Base-by-base conservation (phyloP, 2,888 invertebrate species). In the Torymus tubicola region DNA sequence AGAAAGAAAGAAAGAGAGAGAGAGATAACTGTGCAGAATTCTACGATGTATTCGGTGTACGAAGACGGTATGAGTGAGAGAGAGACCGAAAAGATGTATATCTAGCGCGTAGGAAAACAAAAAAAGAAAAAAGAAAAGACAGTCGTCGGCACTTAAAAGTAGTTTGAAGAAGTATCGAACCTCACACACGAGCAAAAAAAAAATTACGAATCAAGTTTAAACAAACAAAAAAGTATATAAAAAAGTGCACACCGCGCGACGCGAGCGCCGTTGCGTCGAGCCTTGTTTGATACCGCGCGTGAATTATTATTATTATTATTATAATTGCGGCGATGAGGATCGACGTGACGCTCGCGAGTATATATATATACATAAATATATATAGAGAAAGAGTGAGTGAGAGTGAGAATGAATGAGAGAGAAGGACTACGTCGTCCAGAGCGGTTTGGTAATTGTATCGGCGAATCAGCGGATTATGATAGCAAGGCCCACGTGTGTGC, bases 1-100 rank as follows among this genome's bases (percentile, higher is more conserved):
- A 63, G 12, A 63, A 8, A 24, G 16, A 21, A 2, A 55, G 42
- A 18, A 42, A 18, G 52, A 65, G 61, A 5, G 16, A 18, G 50
- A 42, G 16, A 42, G 55, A 55, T 73, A 65, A 73, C 55, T 72
- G 72, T 72, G 72, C 71, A 71, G 53, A n/a, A n/a, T 13, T 18
- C n/a, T 14, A 5, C 8, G 14, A 16, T 57, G 57, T 57, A 57
- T 57, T 57, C n/a, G n/a, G 57, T 21, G 57, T 21, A n/a, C n/a
- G n/a, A 12, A 57, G 57, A 4, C 5, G 14, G 42, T 42, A 8
- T 42, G 42, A 8, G 42, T 8, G 42, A 8, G 42, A 8, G 10
- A 8, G 10, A n/a, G 8, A 65, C 12, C 16, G 13, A 65, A n/a
- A 13, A 52, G 53, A 53, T 68, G 21, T 68, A 68, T 21, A 2